These are phyloP conservation scores for Bombyx mandarina DNA, from an alignment of 1,140 invertebrate species.

Conservation along the genomic window DNA sequence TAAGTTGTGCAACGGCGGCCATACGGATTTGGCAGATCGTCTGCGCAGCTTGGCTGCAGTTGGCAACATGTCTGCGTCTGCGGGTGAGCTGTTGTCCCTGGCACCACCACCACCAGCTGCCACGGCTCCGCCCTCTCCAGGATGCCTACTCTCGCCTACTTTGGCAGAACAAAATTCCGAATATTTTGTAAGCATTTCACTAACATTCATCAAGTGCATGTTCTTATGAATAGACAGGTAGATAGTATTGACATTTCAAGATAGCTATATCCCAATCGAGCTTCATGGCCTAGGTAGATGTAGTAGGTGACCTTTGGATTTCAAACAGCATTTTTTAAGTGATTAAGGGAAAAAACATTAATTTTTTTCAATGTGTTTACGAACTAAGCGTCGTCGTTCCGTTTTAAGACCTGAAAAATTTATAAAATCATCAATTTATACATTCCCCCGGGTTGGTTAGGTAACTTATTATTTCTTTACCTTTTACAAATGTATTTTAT, in stretches of 20 bases:
- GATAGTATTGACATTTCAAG: neutral
- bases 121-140: conserved; percentile 56
- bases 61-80: conserved; percentile 65
- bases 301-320: too few relatives aligned
- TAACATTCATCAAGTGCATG: neutral
- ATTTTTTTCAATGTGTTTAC: too few relatives aligned
- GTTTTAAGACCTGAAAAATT: too few relatives aligned
- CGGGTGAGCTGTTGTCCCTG: conserved; percentile 61
- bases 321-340: too few relatives aligned
- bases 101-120: conserved; percentile 67
- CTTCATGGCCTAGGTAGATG: too few relatives aligned
- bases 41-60: conserved; percentile 69
- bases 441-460: too few relatives aligned
- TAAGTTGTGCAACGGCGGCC: conserved; percentile 40
- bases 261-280: too few relatives aligned
- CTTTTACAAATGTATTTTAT: too few relatives aligned
- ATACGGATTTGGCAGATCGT: conserved; percentile 54
- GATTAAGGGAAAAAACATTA: too few relatives aligned
- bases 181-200: conserved; percentile 53
- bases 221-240: neutral
- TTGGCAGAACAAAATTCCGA: conserved; percentile 56
- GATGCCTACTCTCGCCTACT: conserved; percentile 52
- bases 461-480: too few relatives aligned
- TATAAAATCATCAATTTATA: too few relatives aligned
- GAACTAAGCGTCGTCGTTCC: too few relatives aligned